phyloP scores from a whole-genome alignment of 2,113 vertebrate genomes.

The cattle (Bos taurus) region ARS-UCD2.0 NC_037333.1:116393001-116393500 shows the following conservation, averaged over 20 bases:
- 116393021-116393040: background rate
- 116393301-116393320: background rate
- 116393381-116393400: constrained; percentile 1
- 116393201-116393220: background rate
- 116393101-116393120: background rate
- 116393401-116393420: background rate
- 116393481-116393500: constrained; percentile 21
- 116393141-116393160: background rate
- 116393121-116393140: background rate
- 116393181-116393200: background rate
- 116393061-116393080: background rate
- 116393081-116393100: background rate
- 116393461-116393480: background rate
- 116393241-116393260: background rate
- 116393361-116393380: background rate
- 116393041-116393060: background rate
- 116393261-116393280: background rate
- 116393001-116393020: background rate
- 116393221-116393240: background rate
- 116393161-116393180: background rate
- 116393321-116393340: background rate
- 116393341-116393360: background rate
- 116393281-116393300: background rate
- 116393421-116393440: background rate
- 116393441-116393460: background rate